Evolutionary conservation across 2,797 vertebrate species (phyloP), one percentile per base, ranked within the genome.

Genomic region (Phataginus tricuspis): DNA sequence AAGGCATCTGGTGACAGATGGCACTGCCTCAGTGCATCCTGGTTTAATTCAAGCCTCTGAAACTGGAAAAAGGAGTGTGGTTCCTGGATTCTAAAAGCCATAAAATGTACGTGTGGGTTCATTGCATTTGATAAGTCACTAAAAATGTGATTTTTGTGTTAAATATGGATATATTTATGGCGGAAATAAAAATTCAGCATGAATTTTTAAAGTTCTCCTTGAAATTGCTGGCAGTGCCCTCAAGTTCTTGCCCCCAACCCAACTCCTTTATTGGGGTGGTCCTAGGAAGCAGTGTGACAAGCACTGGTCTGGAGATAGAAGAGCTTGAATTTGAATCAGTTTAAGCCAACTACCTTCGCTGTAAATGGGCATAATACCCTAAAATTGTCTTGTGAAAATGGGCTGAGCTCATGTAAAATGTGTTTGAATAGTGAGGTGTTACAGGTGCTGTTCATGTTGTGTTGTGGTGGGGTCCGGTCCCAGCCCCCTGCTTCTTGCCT

Each of bases 1-100:
- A 27, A 55, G 42, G 86, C 95, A 49, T 94, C 91, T 78, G 63
- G 88, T 87, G 77, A 75, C 94, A 95, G 66, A 82, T 72, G 64
- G 27, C 86, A 82, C 49, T 19, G 69, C 64, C 75, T 34, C 53
- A 2, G 15, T 34, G 69, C 37, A 66, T 72, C 25, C 51, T 31
- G 13, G 19, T 74, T 10, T 42, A 74, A 51, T 31, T 64, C 61
- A 25, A 2, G 91, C 88, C 59, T 85, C 92, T 64, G 49, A 75
- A 84, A 2, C n/a, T 39, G 53, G 61, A 89, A n/a, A 16, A 37
- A 82, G 31, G 27, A 82, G 63, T 61, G 63, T 69, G 78, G 49
- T 21, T 89, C 45, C 71, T 71, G 85, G 11, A 57, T 45, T 51
- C 25, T 2, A 34, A 75, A 86, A 79, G 88, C 45, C 39, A 27